Evolutionary conservation across 2,888 invertebrate genomes (phyloP), one percentile per base, ranked within the genome.

Genomic region (Dryadula phaetusa): DNA sequence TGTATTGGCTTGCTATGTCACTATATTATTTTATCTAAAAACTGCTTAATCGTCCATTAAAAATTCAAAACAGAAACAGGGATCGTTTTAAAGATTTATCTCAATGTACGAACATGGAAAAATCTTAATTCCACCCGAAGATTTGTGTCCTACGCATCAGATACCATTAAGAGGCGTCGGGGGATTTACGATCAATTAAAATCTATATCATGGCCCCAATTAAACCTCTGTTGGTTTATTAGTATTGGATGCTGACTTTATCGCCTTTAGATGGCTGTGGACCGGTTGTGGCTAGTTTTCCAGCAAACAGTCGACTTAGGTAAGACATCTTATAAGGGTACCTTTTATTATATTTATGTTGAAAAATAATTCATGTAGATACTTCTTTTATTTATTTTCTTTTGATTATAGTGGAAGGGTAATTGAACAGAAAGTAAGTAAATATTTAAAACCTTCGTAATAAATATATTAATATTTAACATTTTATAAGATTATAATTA

Each of bases 171-270:
- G 81, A 75, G 79, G 77, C 79, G 76, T 74, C 74, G 73, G 71
- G 70, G 79, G 82, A 90, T 87, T 88, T 87, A 90, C 83, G 83
- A 78, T 81, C 91, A 92, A 91, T 92, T 92, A 90, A 91, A 88
- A 86, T 85, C 85, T 86, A 86, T 88, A 90, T 85, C 82, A 80
- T 80, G 80, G 82, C 75, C 76, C 85, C 91, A 91, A 91, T 92
- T 92, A 90, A 91, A 85, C 79, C 78, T 82, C 77, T 73, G 76
- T 80, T 86, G 74, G 80, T 90, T 88, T 88, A 90, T 88, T 84
- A 73, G 78, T 85, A 86, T 87, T 82, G 82, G 77, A 70, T 76
- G 74, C 71, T 77, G 72, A 77, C 79, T 85, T 87, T 87, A 88
- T 87, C 80, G 81, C 62, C 44, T 72, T 69, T 58, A 66, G 73